Evolutionary conservation across 2,797 vertebrate genomes (phyloP), one percentile per base, ranked within the genome.

Genomic region (Novumbra hubbsi): DNA sequence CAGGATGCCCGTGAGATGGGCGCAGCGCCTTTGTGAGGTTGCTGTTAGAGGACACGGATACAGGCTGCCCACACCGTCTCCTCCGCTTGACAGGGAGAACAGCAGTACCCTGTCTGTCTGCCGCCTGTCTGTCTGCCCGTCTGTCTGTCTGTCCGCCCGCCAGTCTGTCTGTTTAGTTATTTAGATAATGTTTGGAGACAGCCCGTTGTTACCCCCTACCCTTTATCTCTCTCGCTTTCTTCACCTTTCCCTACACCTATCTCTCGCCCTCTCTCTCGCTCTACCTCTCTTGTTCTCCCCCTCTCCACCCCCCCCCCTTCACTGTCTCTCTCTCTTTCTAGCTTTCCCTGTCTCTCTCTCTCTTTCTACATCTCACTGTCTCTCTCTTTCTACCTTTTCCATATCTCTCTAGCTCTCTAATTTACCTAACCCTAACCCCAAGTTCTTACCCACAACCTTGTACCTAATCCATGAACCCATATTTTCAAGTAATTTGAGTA

Each of bases 131-230:
- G 9, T 11, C 41, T 2, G 41, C 9, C 2, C 9, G 41, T 11
- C 41, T 41, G 41, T 11, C 48, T 74, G 80, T 70, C 66, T 83
- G 79, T 83, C 78, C 84, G 41, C 14, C 41, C n/a, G n/a, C n/a
- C n/a, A n/a, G n/a, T n/a, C 48, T 74, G 80, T 70, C 66, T 83
- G 79, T 82, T 94, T 93, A 93, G 87, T 84, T 89, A 82, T 76
- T 74, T 68, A 83, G 89, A 91, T 89, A 90, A 92, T 92, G 88
- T 84, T 84, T 75, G 86, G 84, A 88, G 76, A 93, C 92, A 93
- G 92, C 86, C 85, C 79, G 73, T 84, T 89, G 34, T 45, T 71
- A 63, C 80, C 81, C 80, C 82, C 77, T 80, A 30, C 80, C 71
- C 27, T 32, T 11, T 32, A 0, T 5, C 28, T 32, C 28, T 2